Base-by-base conservation (phyloP, 2,113 vertebrate species). In the Engystomops pustulosus region DNA sequence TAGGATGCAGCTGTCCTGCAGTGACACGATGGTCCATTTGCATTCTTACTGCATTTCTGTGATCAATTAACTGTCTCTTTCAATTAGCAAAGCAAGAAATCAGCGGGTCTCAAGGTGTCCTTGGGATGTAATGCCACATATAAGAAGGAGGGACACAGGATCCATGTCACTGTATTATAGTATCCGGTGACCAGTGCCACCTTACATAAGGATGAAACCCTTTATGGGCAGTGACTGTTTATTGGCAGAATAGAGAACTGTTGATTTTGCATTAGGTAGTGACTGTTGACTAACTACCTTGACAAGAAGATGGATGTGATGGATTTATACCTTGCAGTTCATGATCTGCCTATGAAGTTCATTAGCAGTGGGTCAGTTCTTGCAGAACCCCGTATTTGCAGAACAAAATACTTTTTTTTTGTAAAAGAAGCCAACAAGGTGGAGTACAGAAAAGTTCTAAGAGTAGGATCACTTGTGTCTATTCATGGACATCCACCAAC, bases 81-180 rank as follows among this genome's bases (percentile, higher is more conserved):
- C 65, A 79, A 85, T 85, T 70, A 85, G 34, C 34, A 79, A 85
- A 85, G 83, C 45, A 70, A 85, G 83, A 85, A 85, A 85, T 85
- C 83, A 85, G 34, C 62, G 32, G 76, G 60, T 47, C 75, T 85
- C 45, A 85, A 85, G 83, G 83, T 85, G 75, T 85, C 83, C 83
- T 85, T 85, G 83, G 27, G 20, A 79, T 85, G 34, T 58, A 44
- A 47, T 32, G 55, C 25, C 32, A 70, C 62, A 14, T 53, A 18
- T 70, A 58, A 79, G 62, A 70, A 32, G 25, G 68, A 36, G 7
- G 32, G 38, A 38, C 10, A 58, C 17, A 10, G 23, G 58, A 69
- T 78, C 32, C n/a, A 55, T 30, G 47, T 23, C 62, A 78, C 10
- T 44, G 65, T 85, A 51, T 65, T 27, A 30, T 7, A 41, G 15